These are phyloP conservation scores for Volucella inflata DNA, from an alignment of 2,888 invertebrate genomes.

Conservation along the genomic window DNA sequence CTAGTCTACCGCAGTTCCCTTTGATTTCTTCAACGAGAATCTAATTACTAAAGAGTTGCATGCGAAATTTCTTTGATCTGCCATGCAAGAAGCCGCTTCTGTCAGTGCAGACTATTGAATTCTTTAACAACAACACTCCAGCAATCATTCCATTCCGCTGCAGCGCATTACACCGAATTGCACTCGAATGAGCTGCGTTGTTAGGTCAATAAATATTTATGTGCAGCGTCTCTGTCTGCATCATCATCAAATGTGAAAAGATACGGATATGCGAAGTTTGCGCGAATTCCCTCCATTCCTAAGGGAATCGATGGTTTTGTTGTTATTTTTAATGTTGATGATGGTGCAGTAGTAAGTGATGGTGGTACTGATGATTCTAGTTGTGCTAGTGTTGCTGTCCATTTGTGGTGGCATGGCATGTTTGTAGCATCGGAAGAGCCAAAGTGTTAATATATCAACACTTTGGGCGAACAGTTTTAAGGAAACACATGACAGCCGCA, in stretches of 20 bases:
- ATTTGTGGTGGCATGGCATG: conserved; percentile 39
- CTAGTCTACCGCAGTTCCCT: conserved; percentile 47
- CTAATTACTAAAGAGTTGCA: conserved; percentile 64
- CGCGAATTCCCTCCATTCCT: conserved; percentile 27
- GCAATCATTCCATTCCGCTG: conserved; percentile 19
- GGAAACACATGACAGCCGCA: conserved; percentile 48
- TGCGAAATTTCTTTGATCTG: conserved; percentile 68
- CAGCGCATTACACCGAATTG: conserved; percentile 28
- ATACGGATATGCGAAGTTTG: conserved; percentile 26
- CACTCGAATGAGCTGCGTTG: conserved; percentile 40
- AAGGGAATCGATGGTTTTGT: background rate
- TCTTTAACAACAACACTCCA: conserved; percentile 39
- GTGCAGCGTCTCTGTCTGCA: conserved; percentile 49
- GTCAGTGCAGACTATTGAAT: conserved; percentile 52
- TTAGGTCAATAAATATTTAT: conserved; percentile 73
- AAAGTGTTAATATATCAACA: conserved; percentile 75
- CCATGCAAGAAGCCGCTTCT: conserved; percentile 62
- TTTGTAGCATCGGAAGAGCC: conserved; percentile 72
- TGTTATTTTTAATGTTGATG: background rate
- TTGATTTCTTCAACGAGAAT: conserved; percentile 71
- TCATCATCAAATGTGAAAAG: conserved; percentile 59
- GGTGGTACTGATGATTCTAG: too few relatives aligned
- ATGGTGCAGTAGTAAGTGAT: background rate
- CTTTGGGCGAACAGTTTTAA: conserved; percentile 53
- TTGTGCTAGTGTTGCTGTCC: conserved; percentile 42